These are phyloP conservation scores for Torymus tubicola DNA, from an alignment of 2,888 invertebrate genomes.

Conservation along the genomic window DNA sequence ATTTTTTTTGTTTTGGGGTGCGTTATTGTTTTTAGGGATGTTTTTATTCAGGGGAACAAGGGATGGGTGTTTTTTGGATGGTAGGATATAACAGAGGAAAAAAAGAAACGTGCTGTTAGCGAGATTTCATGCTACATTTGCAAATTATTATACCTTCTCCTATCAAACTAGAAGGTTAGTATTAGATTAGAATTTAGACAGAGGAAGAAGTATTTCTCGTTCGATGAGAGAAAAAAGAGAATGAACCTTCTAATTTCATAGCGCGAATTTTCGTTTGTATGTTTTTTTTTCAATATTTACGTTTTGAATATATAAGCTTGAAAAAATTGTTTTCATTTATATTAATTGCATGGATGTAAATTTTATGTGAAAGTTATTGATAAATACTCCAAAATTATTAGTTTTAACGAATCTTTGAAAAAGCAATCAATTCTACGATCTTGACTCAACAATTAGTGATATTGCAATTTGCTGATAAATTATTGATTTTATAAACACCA, in stretches of 20 bases:
- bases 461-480: slow-evolving; percentile 51
- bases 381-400: slow-evolving; percentile 24
- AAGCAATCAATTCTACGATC: slow-evolving; percentile 39
- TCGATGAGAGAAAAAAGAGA: slow-evolving; percentile 44
- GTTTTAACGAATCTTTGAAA: slow-evolving; percentile 23
- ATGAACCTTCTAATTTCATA: slow-evolving; percentile 59
- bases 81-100: slow-evolving; percentile 65
- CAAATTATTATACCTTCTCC: slow-evolving; percentile 52
- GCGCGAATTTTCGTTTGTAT: slow-evolving; percentile 27
- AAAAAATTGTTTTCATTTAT: slow-evolving; percentile 9
- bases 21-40: slow-evolving; percentile 27
- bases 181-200: slow-evolving; percentile 11
- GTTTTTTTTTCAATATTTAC: slow-evolving; percentile 1
- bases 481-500: slow-evolving; percentile 58
- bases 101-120: slow-evolving; percentile 75
- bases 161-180: slow-evolving; percentile 62
- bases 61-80: slow-evolving; percentile 54
- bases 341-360: slow-evolving; percentile 45
- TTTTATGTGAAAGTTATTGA: slow-evolving; percentile 10
- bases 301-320: neutral
- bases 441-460: slow-evolving; percentile 31
- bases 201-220: slow-evolving; percentile 13
- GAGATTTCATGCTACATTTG: slow-evolving; percentile 69
- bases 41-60: slow-evolving; percentile 46
- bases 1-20: slow-evolving; percentile 50